Evolutionary conservation across 2,797 vertebrate genomes (phyloP).

Genomic region (Pteronotus mesoamericanus): DNA sequence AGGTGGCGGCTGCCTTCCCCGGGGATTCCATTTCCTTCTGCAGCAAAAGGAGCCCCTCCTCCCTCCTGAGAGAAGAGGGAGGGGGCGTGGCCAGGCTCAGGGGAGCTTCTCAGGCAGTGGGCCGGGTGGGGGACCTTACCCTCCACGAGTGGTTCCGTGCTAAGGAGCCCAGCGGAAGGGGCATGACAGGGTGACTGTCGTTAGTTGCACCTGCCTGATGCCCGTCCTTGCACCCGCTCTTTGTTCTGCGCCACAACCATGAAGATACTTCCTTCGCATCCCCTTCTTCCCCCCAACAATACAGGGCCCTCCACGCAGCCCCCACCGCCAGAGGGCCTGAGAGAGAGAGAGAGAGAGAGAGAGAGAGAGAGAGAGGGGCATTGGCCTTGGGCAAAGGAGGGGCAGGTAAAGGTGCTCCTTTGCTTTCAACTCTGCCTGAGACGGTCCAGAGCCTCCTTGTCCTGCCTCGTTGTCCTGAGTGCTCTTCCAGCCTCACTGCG

Average conservation of each 20-base stretch:
- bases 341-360: too few relatives aligned
- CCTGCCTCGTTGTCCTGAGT: neutral
- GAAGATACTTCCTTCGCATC: neutral
- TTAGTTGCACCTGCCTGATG: too few relatives aligned
- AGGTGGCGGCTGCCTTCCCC: accelerated
- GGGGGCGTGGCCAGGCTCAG: accelerated
- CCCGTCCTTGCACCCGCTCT: accelerated
- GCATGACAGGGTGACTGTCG: too few relatives aligned
- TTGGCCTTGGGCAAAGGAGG: neutral
- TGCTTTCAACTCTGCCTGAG: neutral
- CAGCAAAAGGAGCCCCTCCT: neutral
- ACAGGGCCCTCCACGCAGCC: too few relatives aligned
- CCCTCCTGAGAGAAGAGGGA: neutral
- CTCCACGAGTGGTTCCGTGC: too few relatives aligned
- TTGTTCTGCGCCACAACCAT: neutral
- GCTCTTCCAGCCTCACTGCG: accelerated
- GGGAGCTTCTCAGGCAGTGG: neutral
- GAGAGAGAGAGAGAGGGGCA: neutral
- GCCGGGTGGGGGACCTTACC: neutral
- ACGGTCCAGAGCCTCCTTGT: neutral
- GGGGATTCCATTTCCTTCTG: neutral
- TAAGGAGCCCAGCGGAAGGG: too few relatives aligned
- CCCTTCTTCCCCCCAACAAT: neutral
- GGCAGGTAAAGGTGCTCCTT: too few relatives aligned
- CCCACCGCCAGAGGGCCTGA: neutral